Percentiles rank a stretch among this genome's conserved stretches.
These are phyloP conservation scores for Pterobdella sp. DNA, from an alignment of 2,888 invertebrate species.

Conservation along the genomic window DNA sequence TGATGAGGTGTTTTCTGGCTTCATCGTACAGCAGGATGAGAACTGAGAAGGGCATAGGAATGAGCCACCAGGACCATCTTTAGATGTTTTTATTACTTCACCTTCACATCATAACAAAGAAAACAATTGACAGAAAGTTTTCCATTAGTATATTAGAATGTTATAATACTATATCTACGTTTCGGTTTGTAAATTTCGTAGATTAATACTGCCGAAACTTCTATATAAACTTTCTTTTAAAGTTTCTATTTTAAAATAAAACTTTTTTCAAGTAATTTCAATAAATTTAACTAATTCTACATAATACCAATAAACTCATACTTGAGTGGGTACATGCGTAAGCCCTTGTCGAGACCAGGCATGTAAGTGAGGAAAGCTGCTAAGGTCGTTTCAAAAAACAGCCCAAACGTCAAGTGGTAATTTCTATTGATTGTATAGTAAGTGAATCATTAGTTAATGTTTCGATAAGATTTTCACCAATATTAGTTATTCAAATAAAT, in stretches of 20 bases:
- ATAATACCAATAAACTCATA: constrained; percentile 37
- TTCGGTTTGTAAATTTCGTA: no score
- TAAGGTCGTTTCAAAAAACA: constrained; percentile 52
- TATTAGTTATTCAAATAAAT: no score
- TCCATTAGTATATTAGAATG: no score
- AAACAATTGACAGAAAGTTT: no score
- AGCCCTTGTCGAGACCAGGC: constrained; percentile 51
- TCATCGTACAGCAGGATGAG: constrained; percentile 31
- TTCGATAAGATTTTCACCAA: no score
- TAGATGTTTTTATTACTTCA: no score
- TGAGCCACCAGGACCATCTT: constrained; percentile 33
- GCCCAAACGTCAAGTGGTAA: constrained; percentile 50
- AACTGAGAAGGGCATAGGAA: constrained; percentile 28
- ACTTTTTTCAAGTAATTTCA: neutral
- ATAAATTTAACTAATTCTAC: neutral
- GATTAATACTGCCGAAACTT: no score
- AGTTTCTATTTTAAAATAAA: neutral
- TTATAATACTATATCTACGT: no score
- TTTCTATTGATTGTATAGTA: constrained; percentile 46
- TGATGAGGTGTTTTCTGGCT: constrained; percentile 25
- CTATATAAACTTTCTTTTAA: no score
- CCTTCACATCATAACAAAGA: no score
- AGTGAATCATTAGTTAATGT: no score
- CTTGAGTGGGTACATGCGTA: constrained; percentile 52
- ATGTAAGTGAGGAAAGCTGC: constrained; percentile 51